A percentile compares a stretch with the other conserved stretches of the same genome.
These are phyloP conservation scores for Onychostoma macrolepis DNA, from an alignment of 2,113 vertebrate genomes.

Conservation along the genomic window DNA sequence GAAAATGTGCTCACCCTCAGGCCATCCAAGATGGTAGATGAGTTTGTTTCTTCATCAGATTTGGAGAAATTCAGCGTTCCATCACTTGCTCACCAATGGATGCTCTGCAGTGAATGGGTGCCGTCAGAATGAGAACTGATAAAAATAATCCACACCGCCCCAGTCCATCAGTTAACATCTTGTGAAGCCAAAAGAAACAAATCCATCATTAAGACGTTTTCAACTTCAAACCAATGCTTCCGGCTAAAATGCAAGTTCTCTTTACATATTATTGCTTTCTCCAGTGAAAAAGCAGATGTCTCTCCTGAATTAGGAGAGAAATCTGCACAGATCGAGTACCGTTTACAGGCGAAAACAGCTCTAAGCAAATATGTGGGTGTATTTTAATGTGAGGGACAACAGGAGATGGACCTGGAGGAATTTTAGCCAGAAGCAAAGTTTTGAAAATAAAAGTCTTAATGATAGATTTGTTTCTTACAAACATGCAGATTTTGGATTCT, in stretches of 20 bases:
- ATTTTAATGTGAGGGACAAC: not conserved
- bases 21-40: not conserved
- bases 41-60: not conserved
- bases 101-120: not conserved
- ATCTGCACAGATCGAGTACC: not conserved
- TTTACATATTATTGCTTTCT: too few relatives aligned
- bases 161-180: not conserved
- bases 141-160: too few relatives aligned
- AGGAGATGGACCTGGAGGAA: too few relatives aligned
- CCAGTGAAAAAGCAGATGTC: too few relatives aligned
- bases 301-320: not conserved
- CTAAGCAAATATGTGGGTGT: too few relatives aligned
- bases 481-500: not conserved
- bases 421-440: not conserved
- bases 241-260: too few relatives aligned
- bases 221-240: too few relatives aligned
- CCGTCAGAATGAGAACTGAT: not conserved
- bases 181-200: too few relatives aligned
- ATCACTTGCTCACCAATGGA: not conserved
- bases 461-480: not conserved
- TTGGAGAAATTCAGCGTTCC: too few relatives aligned
- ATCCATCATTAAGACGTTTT: too few relatives aligned
- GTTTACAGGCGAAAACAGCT: not conserved
- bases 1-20: not conserved
- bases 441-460: not conserved